phyloP scores from a whole-genome alignment of 2,888 invertebrate genomes.

The Cephonodes hylas region DNA sequence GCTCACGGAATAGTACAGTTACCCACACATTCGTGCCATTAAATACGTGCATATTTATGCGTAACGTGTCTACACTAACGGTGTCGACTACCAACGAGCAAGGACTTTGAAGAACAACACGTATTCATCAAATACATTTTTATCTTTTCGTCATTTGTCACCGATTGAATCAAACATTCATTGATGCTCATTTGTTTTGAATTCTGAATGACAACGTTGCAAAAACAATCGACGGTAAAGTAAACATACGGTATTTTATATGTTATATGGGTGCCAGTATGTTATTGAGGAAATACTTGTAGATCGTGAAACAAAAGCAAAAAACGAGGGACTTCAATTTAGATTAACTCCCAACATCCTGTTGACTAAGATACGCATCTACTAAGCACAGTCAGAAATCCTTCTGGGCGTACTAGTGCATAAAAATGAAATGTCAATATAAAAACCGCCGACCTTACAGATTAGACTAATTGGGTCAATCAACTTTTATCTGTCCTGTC shows the following conservation, averaged over 20 bases:
- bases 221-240: neutral
- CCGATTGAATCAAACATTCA: slow-evolving; percentile 11
- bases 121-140: slow-evolving; percentile 41
- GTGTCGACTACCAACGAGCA: slow-evolving; percentile 49
- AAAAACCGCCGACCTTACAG: too few relatives aligned
- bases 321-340: neutral
- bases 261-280: neutral
- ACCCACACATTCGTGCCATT: slow-evolving; percentile 69
- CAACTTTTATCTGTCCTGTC: too few relatives aligned
- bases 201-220: slow-evolving; percentile 11
- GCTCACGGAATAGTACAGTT: slow-evolving; percentile 70
- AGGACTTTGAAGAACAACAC: slow-evolving; percentile 66
- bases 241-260: neutral
- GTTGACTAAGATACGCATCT: neutral
- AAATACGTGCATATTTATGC: slow-evolving; percentile 77
- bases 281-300: neutral
- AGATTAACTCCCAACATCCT: neutral
- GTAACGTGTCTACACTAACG: slow-evolving; percentile 71
- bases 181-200: neutral
- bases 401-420: neutral
- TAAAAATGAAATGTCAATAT: neutral
- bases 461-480: too few relatives aligned
- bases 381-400: neutral
- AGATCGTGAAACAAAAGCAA: neutral
- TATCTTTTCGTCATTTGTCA: slow-evolving; percentile 31